Evolutionary conservation across 2,113 vertebrate species (phyloP).

Genomic region (Notiomystis cincta): DNA sequence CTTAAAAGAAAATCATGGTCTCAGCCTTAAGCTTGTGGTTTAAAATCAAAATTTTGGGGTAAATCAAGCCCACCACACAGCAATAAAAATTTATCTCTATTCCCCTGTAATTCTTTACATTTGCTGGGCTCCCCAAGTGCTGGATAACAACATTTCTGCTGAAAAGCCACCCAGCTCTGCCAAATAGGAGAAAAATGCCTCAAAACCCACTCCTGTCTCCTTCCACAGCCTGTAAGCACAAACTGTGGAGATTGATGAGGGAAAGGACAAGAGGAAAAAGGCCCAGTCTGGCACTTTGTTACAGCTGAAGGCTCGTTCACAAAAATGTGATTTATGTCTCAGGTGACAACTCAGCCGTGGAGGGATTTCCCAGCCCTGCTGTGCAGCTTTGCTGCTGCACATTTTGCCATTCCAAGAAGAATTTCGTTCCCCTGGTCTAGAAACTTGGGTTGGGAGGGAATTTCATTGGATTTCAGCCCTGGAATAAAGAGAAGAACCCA

Average conservation of each 20-base stretch:
- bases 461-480: neutral
- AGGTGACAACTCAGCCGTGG: neutral
- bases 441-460: neutral
- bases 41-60: neutral
- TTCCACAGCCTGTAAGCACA: neutral
- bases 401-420: neutral
- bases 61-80: neutral
- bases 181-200: neutral
- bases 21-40: neutral
- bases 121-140: neutral
- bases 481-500: rapidly evolving
- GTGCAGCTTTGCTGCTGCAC: neutral
- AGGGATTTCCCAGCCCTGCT: neutral
- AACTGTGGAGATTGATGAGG: neutral
- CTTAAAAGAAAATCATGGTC: conserved; percentile 16
- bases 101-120: neutral
- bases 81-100: neutral
- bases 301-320: neutral
- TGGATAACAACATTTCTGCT: neutral
- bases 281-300: neutral
- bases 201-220: neutral
- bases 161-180: conserved; percentile 9
- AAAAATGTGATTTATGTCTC: neutral
- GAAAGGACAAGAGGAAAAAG: neutral
- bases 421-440: neutral